A percentile compares a stretch with the other conserved stretches of the same genome.
These are phyloP conservation scores for Cheilosia urbana DNA, from an alignment of 2,888 invertebrate genomes.

Conservation along the genomic window DNA sequence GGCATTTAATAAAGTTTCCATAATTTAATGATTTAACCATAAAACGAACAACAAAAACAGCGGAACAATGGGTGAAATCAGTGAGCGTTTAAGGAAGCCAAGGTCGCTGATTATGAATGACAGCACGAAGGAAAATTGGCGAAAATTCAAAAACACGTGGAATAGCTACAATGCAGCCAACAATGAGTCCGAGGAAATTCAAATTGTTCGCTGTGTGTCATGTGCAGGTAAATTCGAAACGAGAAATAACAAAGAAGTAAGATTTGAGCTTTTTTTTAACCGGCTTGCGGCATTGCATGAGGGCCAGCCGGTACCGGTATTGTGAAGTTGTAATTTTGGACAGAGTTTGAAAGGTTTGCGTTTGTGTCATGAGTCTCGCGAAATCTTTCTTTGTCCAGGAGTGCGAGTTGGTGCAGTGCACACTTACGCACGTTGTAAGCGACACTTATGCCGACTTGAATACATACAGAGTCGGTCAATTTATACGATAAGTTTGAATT, in stretches of 20 bases:
- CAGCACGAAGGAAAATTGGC: slow-evolving; percentile 13
- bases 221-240: not conserved
- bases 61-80: slow-evolving; percentile 1
- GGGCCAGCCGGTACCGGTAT: no score
- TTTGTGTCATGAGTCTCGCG: no score
- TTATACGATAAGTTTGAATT: no score
- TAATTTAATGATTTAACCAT: not conserved
- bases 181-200: slow-evolving; percentile 7
- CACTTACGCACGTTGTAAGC: no score
- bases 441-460: no score
- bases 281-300: no score
- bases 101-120: slow-evolving; percentile 4
- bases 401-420: no score
- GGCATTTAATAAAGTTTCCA: not conserved
- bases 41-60: not conserved
- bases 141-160: slow-evolving; percentile 6
- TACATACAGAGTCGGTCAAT: no score
- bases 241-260: not conserved
- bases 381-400: no score
- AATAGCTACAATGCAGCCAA: slow-evolving; percentile 1
- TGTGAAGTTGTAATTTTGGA: not conserved
- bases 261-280: no score
- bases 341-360: no score
- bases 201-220: slow-evolving; percentile 4
- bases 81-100: slow-evolving; percentile 4